Base-by-base conservation (phyloP, 2,797 vertebrate genomes). In the Pitangus sulphuratus region DNA sequence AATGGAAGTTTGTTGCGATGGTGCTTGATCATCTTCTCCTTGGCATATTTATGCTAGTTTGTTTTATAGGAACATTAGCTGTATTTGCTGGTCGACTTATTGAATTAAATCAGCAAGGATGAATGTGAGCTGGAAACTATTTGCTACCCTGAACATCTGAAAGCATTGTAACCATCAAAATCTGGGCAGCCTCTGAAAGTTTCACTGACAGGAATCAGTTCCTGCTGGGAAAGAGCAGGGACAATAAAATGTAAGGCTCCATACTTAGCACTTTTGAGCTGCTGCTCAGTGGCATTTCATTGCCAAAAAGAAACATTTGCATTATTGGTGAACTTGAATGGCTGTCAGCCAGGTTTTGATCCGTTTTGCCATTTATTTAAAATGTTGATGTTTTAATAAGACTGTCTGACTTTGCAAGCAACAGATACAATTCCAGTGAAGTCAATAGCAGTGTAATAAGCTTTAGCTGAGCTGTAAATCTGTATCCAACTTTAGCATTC, bases 1-100 rank as follows among this genome's bases (percentile, higher is more conserved):
- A 99, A 96, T 99, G 99, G 99, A 99, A 99, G 97, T 99, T 99
- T 7, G 99, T 99, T 7, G 99, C 99, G 1, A 99, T 99, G 99
- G 99, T 99, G 45, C 84, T 99, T 95, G 99, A 99, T 96, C 99
- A 99, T 97, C 98, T 99, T 96, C 98, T 99, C 91, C 98, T 99
- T 12, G 99, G 98, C 13, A 98, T 99, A 92, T 99, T 99, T 97
- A 99, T 99, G 99, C 93, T 98, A 1, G 99, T 99, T 92, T 99
- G 99, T 81, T 98, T 99, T 96, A 98, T 99, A 47, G 99, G 99
- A 88, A 98, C 97, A 11, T 75, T 99, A 25, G 98, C 98, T 53
- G 98, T 99, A 85, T 99, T 99, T 85, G 99, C 99, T 58, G 99
- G 99, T 45, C 99, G 99, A 75, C 99, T 99, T 87, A 99, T 99